phyloP scores from a whole-genome alignment of 2,797 vertebrate genomes.

The Masticophis lateralis region DNA sequence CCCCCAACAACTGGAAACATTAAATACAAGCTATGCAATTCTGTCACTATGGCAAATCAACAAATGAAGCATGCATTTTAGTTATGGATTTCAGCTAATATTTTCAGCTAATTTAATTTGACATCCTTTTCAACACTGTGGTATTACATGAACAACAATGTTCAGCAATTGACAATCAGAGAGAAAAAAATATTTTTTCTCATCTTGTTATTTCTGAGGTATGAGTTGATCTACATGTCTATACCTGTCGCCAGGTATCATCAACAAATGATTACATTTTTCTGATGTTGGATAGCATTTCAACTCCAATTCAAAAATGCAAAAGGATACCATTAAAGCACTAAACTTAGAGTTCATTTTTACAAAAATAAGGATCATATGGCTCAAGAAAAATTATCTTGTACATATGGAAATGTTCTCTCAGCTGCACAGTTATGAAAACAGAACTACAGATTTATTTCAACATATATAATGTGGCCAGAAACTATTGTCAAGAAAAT shows the following conservation, averaged over 20 bases:
- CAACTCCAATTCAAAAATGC: background rate
- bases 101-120: background rate
- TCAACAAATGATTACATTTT: background rate
- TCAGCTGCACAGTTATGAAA: background rate
- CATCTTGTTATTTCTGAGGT: background rate
- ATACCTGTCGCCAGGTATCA: background rate
- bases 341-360: background rate
- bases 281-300: background rate
- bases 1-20: background rate
- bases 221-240: background rate
- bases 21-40: background rate
- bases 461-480: background rate
- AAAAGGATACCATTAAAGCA: background rate
- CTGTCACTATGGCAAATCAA: background rate
- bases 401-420: background rate
- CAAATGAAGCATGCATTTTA: background rate
- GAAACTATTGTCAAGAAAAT: background rate
- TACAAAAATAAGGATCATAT: background rate
- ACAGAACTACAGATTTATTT: background rate
- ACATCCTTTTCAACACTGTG: background rate
- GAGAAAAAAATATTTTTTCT: background rate
- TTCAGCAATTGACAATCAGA: background rate
- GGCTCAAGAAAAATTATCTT: background rate
- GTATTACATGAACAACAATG: background rate
- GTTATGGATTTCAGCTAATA: background rate